Percentiles rank a stretch among this genome's conserved stretches.
Evolutionary conservation across 2,797 vertebrate species (phyloP).

Genomic region (Coilia nasus): DNA sequence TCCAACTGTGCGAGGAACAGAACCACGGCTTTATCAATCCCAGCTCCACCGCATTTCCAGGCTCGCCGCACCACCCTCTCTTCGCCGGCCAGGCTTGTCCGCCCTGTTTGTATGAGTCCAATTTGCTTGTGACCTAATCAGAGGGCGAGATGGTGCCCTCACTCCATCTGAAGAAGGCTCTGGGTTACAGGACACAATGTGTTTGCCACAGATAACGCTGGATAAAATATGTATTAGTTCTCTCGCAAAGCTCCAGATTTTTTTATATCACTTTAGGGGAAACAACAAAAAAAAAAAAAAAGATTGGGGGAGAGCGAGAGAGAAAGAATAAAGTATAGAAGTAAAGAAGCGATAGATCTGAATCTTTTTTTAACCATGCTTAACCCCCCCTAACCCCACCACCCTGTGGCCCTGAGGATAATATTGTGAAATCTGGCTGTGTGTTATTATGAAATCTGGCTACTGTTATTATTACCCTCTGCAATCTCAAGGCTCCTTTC

Average conservation of each 20-base stretch:
- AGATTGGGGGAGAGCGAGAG: conserved; percentile 49
- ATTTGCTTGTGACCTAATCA: conserved; percentile 69
- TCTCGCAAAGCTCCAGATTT: conserved; percentile 52
- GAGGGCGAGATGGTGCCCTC: not conserved
- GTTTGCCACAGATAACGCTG: conserved; percentile 69
- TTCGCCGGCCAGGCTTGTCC: not conserved
- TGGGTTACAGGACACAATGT: conserved; percentile 49
- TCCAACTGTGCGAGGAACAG: conserved; percentile 25
- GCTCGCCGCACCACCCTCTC: not conserved
- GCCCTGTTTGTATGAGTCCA: conserved; percentile 63
- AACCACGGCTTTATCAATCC: conserved; percentile 6
- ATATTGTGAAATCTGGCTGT: conserved; percentile 54
- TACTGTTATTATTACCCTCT: conserved; percentile 62
- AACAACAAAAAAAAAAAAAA: conserved; percentile 65
- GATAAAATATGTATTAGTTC: conserved; percentile 83
- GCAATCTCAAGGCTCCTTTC: conserved; percentile 69
- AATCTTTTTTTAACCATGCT: conserved; percentile 53
- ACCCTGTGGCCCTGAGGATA: conserved; percentile 28
- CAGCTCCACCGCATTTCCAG: conserved; percentile 4
- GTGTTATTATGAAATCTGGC: conserved; percentile 31
- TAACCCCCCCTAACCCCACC: conserved; percentile 25
- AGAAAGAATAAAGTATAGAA: conserved; percentile 23
- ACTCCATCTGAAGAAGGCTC: conserved; percentile 14
- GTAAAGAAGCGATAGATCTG: conserved; percentile 60
- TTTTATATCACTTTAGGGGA: conserved; percentile 65